Base-by-base conservation (phyloP, 2,113 vertebrate species). In the Erpornis zantholeuca region DNA sequence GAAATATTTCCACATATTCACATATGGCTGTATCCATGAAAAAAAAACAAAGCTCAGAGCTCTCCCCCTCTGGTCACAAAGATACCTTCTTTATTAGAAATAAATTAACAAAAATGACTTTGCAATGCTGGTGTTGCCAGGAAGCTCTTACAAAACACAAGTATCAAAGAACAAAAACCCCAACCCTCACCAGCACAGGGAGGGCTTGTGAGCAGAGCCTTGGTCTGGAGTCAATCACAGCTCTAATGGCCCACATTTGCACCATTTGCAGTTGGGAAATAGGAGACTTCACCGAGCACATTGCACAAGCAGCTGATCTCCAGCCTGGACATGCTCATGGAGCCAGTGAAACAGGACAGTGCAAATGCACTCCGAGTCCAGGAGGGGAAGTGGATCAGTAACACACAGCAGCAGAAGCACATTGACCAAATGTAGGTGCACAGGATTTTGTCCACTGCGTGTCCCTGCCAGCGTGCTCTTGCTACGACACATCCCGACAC, bases 211-310 rank as follows among this genome's bases (percentile, higher is more conserved):
- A 89, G 82, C 65, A 56, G 77, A 91, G 68, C 65, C 73, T 73
- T 36, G 68, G 47, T 89, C 96, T 96, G 96, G 94, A 97, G 88
- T 59, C 91, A 94, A 69, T 95, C 93, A 75, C 21, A 9, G 52
- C 60, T 69, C 47, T 92, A 85, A 93, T 79, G 76, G 72, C 8
- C 33, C 82, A n/a, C 65, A 86, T 97, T 96, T 84, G 49, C 96
- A 86, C 90, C 42, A 59, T 88, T 47, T 81, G 40, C 82, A 66
- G 75, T 73, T 89, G 86, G 75, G 92, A 94, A 97, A 95, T 18
- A 73, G 45, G 73, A 75, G 64, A 31, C 35, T 60, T 77, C 78
- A 75, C 80, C 21, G 4, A 96, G 86, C 54, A 40, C 1, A 42
- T 92, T 94, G 95, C 94, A 80, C 81, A 96, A 92, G 92, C 57